Evolutionary conservation across 2,113 vertebrate genomes (phyloP).

Genomic region (Lutjanus erythropterus): DNA sequence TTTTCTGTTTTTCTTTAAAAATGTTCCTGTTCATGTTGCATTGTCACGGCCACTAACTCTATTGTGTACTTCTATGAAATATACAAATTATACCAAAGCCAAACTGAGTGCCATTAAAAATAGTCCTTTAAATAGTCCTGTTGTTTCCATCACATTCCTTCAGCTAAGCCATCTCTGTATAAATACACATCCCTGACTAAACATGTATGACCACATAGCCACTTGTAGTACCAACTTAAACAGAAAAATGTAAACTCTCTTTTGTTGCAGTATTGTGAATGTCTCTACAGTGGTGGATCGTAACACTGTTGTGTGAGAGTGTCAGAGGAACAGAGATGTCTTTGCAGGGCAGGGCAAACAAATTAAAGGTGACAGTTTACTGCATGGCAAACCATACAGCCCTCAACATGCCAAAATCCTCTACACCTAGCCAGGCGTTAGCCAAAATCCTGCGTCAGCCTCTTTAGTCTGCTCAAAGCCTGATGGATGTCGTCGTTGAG

Average conservation of each 20-base stretch:
- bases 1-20: not conserved
- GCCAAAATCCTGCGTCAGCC: constrained; percentile 52
- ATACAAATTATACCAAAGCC: constrained; percentile 2
- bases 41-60: not conserved
- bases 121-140: constrained; percentile 10
- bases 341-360: constrained; percentile 11
- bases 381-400: constrained; percentile 17
- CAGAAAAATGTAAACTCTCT: not conserved
- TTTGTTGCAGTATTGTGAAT: not conserved
- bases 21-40: not conserved
- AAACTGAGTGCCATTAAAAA: constrained; percentile 1
- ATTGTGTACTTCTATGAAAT: constrained; percentile 2
- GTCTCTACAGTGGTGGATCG: not conserved
- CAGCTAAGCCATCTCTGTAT: constrained; percentile 13
- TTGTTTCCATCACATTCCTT: constrained; percentile 48
- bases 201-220: constrained; percentile 26
- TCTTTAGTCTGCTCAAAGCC: constrained; percentile 48
- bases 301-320: not conserved
- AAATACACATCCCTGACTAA: constrained; percentile 31
- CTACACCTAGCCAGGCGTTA: constrained; percentile 33
- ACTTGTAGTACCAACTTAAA: not conserved
- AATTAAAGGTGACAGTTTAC: constrained; percentile 35
- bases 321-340: constrained; percentile 21
- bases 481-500: constrained; percentile 63
- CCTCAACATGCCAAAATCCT: constrained; percentile 21